Evolutionary conservation across 1,140 invertebrate species (phyloP), one percentile per base, ranked within the genome.

Genomic region (Musca vetustissima): DNA sequence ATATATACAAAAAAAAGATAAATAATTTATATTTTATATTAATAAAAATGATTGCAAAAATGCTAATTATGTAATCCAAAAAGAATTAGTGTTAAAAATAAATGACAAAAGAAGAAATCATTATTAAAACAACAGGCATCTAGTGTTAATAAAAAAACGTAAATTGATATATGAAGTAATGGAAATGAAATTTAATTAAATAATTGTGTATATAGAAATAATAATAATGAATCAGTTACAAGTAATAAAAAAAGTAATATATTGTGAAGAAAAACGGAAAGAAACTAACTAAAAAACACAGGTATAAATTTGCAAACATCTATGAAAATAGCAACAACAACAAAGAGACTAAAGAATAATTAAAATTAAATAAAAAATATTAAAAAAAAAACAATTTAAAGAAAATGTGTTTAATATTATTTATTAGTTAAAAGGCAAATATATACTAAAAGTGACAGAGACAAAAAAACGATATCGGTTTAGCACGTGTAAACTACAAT

Each of bases 281-380:
- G 71, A 55, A 57, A 55, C 61, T 69, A 65, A 48, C 53, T 52
- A 69, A 67, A 55, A 55, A 72, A 73, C 72, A 72, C 70, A 76
- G 73, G 70, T 25, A 70, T 68, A 71, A 73, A 70, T 73, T 71
- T 73, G 57, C 59, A 28, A 68, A 25, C 21, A 53, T 49, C 24
- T 32, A n/a, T 59, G 55, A 52, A 67, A 64, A 49, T 66, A 67
- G 59, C 19, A 43, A 75, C 69, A 73, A 67, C 72, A 76, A 71
- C 69, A 48, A 67, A 67, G 52, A 71, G 68, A 67, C 50, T 57
- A 67, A 19, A 50, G 49, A 71, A 64, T 28, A 71, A 32, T 43
- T 24, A 69, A 19, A 68, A 49, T 19, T 57, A 70, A 32, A 36
- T 19, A 69, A 66, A 32, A 50, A 69, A 69, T 48, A 70, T 71